Base-by-base conservation (phyloP, 2,113 vertebrate genomes). In the Morone saxatilis region DNA sequence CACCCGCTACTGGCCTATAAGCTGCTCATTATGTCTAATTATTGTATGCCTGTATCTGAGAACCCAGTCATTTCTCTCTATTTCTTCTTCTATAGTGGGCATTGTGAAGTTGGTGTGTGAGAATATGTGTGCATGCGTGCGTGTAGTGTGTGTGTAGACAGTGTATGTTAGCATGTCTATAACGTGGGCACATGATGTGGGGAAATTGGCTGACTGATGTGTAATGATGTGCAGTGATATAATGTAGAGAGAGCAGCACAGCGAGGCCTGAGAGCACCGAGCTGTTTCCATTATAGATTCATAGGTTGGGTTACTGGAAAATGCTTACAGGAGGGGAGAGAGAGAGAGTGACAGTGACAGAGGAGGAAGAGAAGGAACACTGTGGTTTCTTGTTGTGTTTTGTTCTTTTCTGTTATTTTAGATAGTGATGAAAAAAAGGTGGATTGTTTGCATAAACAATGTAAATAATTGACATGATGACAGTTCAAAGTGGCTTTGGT, bases 221-320 rank as follows among this genome's bases (percentile, higher is more conserved):
- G 41, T 65, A 71, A 72, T 22, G 22, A 74, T 83, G 59, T 45
- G 38, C 47, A 86, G 48, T 31, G 16, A 83, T 60, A 16, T 47
- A 38, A 63, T 67, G 60, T 54, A 31, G 71, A 79, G 54, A 16
- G 0, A 57, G 79, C 78, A 50, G 75, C 50, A n/a, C 59, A 22
- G 43, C 7, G 20, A 54, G 65, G 56, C 16, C 25, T 10, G 38
- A 76, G 50, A 63, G 54, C 38, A 1, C 45, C 1, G 7, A 53
- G 68, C 53, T 22, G 59, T 40, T 78, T 72, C 82, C 43, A 71
- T 82, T 61, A 85, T 75, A 80, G 71, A 13, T 83, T 79, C 61
- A 76, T 60, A 31, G 78, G 47, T 13, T 70, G 53, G 47, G 50
- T 85, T 74, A 60, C 78, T 60, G 78, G 61, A 83, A 67, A 48